Base-by-base conservation (phyloP, 2,888 invertebrate species). In the Lithosia quadra region DNA sequence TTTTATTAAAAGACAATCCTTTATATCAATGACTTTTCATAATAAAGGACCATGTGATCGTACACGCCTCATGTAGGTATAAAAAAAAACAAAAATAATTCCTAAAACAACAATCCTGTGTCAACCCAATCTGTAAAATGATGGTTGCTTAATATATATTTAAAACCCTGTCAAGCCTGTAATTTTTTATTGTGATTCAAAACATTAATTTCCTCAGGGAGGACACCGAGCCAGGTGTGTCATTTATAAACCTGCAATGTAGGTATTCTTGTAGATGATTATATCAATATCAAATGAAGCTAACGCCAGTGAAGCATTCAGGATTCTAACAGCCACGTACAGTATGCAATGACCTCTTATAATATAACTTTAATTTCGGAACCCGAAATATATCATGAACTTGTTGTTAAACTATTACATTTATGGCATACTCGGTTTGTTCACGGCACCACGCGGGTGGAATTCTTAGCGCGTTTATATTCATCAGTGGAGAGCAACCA, bases 201-300 rank as follows among this genome's bases (percentile, higher is more conserved):
- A 84, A 82, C 85, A 82, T 83, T 85, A 85, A 86, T 86, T 86
- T 86, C 86, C 86, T 86, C 67, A 36, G 87, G 86, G 86, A 85
- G 67, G 72, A 76, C 69, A 65, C 34, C 57, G n/a, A 82, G 75
- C 70, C 80, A 82, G 78, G 73, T 79, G 78, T 69, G 78, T 84
- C 78, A 83, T 80, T 79, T 82, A 82, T 65, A 73, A 67, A 75
- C 67, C 68, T 73, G 71, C 72, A 73, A 76, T 65, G 72, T 69
- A n/a, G n/a, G n/a, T n/a, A 62, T 56, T 69, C 60, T 71, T 75
- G 43, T 18, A 59, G 62, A 72, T 72, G 75, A 67, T 68, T 59
- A 39, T 61, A 57, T 69, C 49, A n/a, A 21, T 33, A 39, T 43
- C 22, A 61, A 60, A 60, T 62, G 49, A 53, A 21, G 72, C 68